Percentiles rank a stretch among this genome's conserved stretches.
phyloP scores from a whole-genome alignment of 2,113 vertebrate genomes.

The Craseonycteris thonglongyai region DNA sequence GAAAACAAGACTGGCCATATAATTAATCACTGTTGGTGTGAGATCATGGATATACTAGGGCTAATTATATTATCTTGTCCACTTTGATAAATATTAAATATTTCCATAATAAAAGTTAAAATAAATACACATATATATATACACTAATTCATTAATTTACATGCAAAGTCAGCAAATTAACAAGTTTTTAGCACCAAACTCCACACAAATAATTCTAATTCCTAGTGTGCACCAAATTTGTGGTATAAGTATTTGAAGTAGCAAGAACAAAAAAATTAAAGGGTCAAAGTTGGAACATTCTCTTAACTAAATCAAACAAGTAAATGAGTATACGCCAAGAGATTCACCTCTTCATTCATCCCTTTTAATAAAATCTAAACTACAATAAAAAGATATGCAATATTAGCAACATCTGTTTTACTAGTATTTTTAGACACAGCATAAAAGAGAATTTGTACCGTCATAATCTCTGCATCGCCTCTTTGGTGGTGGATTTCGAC shows the following conservation, averaged over 20 bases:
- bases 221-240: not conserved
- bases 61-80: not conserved
- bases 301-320: conserved; percentile 1
- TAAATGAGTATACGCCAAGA: not conserved
- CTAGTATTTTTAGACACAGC: not conserved
- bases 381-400: not conserved
- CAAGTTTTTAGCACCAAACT: not conserved
- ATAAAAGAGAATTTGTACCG: conserved; percentile 79
- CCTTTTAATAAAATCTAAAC: not conserved
- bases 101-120: not conserved
- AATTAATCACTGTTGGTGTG: not conserved
- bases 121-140: not conserved
- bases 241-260: not conserved
- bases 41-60: not conserved
- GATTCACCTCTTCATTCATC: not conserved
- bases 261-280: not conserved
- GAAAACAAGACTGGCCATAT: not conserved
- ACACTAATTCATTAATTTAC: not conserved
- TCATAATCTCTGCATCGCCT: conserved; percentile 97
- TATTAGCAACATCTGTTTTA: not conserved
- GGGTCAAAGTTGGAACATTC: not conserved
- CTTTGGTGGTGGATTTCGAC: conserved; percentile 87
- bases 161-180: not conserved
- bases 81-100: conserved; percentile 1
- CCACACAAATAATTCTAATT: not conserved